Base-by-base conservation (phyloP, 2,797 vertebrate species). In the Toxotes lorentzi region DNA sequence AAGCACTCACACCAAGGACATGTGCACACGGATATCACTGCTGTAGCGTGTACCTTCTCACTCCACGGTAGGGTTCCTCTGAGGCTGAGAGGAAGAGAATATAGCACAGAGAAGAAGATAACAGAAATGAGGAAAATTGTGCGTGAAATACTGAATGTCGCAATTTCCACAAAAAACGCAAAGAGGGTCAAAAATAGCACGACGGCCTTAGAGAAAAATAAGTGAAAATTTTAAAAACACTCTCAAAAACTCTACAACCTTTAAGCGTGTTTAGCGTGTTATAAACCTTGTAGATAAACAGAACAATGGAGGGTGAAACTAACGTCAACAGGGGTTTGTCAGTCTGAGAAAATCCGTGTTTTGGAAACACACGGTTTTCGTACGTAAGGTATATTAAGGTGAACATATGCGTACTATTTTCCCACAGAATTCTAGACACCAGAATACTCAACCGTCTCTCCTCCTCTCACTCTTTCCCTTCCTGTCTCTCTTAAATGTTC, bases 391-490 rank as follows among this genome's bases (percentile, higher is more conserved):
- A 19, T 12, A n/a, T 71, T 38, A 45, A 50, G 47, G 53, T 34
- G 30, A 61, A 65, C 58, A 82, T 21, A 19, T 57, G 67, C 65
- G 27, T 43, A 43, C 34, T 10, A 30, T 40, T 74, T 80, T 82
- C 68, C 58, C 81, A 79, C 73, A 60, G 75, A 62, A 47, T 17
- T 48, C 57, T 51, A 80, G 58, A 63, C 60, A 66, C 61, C 56
- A 0, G 60, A 68, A 32, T 48, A 77, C 74, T 75, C 27, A 65
- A 59, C 8, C 4, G 2, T 48, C 77, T 77, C 73, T 74, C 51
- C 56, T 78, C 40, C 66, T 71, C 77, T 76, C 73, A 82, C 72
- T 81, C 74, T 70, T 78, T 81, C 74, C 70, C 32, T 69, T 77
- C 69, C 75, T 41, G 45, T 67, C 48, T 73, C 48, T 70, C 66